Percentiles rank a stretch among this genome's conserved stretches.
Conservation (phyloP, 1,140 invertebrate genomes). For the Drusus annulatus region DNA sequence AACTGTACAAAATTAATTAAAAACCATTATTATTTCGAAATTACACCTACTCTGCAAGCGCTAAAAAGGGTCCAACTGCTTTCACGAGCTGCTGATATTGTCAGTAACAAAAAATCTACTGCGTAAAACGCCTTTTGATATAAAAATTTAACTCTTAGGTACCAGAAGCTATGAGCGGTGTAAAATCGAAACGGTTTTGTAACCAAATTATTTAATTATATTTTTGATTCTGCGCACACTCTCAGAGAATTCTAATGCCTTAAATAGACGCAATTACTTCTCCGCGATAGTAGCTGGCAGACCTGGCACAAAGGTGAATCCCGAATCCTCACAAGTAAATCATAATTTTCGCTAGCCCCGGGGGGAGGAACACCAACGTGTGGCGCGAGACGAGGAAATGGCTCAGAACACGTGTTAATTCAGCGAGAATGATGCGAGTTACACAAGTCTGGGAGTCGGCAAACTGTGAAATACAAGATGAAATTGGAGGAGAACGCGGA, state of each 20-base stretch:
- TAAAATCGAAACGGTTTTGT: no score
- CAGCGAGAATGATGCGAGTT: slow-evolving; percentile 18
- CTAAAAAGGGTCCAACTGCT: no score
- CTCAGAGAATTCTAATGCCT: background rate
- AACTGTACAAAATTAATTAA: no score
- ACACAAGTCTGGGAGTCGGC: slow-evolving; percentile 11
- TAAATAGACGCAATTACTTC: background rate
- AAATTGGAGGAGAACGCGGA: background rate
- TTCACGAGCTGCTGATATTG: no score
- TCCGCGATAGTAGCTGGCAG: background rate
- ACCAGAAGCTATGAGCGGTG: no score
- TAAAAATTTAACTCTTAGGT: no score
- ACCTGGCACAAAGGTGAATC: background rate
- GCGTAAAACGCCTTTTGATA: no score
- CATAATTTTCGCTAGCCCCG: slow-evolving; percentile 24
- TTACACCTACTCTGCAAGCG: no score
- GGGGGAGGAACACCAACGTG: background rate
- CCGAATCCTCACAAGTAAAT: slow-evolving; percentile 13
- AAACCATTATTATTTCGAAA: no score
- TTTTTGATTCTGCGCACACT: no score
- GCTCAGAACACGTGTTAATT: slow-evolving; percentile 33
- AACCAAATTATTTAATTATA: no score
- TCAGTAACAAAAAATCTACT: no score
- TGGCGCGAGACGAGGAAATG: slow-evolving; percentile 14
- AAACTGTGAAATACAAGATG: slow-evolving; percentile 17